Evolutionary conservation across 2,797 vertebrate species (phyloP), one percentile per base, ranked within the genome.

Genomic region (Rhynchonycteris naso): DNA sequence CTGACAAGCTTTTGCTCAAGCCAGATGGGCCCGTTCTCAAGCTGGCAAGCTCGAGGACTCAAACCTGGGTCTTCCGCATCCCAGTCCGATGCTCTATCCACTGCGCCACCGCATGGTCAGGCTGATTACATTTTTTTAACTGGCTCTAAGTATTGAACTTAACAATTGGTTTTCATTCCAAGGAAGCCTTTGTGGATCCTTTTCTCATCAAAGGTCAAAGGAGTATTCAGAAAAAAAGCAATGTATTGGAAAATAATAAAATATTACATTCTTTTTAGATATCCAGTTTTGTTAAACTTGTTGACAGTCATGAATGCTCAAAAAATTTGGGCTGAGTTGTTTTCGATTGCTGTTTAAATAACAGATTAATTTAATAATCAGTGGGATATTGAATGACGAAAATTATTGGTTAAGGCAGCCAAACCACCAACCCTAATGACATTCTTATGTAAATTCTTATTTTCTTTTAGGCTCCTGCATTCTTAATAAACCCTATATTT

Each of bases 351-450:
- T 97, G 97, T 98, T 98, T 97, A 97, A 98, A 96, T 98, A 98
- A 97, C 97, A 98, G 98, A 98, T 98, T 98, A 98, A 99, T 98
- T 98, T 98, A 98, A 98, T 98, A 98, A 98, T 98, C 94, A 76
- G 91, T 97, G 95, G 95, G 95, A 97, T 98, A 98, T 98, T 97
- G 98, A 97, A 98, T 98, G 97, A 97, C 98, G 95, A 98, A 96
- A 98, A 98, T 98, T 98, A 98, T 96, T 95, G 98, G 93, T 91
- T 96, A 80, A 74, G 35, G 69, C 65, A 93, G 98, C 98, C 98
- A 98, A 98, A 97, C 97, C 96, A 91, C 97, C 97, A 98, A 98
- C 98, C 98, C 97, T 98, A 98, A 98, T 98, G 97, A 98, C 98
- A 98, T 98, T 98, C 98, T 98, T 98, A 98, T 97, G 98, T 98